Percentiles rank a stretch among this genome's conserved stretches.
Evolutionary conservation across 1,140 invertebrate species (phyloP).

Genomic region (Apis laboriosa): DNA sequence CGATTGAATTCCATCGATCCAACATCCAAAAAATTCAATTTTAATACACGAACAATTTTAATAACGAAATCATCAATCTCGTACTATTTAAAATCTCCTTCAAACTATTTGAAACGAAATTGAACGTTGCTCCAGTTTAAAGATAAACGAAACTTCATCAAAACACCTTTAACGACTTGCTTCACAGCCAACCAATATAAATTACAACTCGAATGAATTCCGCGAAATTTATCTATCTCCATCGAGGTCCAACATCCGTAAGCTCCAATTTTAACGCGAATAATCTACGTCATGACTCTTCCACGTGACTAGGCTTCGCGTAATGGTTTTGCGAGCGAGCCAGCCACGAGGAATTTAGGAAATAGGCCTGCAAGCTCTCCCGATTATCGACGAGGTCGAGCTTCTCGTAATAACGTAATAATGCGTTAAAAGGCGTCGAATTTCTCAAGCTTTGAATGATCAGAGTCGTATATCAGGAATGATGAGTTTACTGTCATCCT

Average conservation of each 20-base stretch:
- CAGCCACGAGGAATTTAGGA: constrained; percentile 10
- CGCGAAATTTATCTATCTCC: not conserved
- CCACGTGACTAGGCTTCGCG: not conserved
- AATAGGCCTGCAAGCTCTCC: not conserved
- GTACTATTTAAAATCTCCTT: no score
- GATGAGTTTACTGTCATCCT: constrained; percentile 62
- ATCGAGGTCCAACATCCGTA: not conserved
- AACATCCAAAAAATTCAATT: no score
- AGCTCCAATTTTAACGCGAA: not conserved
- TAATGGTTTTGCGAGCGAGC: not conserved
- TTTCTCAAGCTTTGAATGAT: constrained; percentile 17
- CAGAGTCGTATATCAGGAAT: constrained; percentile 63
- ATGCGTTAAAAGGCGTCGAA: constrained; percentile 33
- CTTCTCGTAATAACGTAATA: constrained; percentile 41
- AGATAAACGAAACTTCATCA: no score
- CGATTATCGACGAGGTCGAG: not conserved
- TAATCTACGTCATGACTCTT: not conserved
- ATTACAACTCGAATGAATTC: not conserved
- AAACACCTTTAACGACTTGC: no score
- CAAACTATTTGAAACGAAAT: no score
- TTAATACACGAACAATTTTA: no score
- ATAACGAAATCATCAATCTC: no score
- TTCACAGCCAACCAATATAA: no score
- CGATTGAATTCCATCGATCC: no score
- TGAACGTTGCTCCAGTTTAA: no score